Evolutionary conservation across 2,888 invertebrate genomes (phyloP), one percentile per base, ranked within the genome.

Genomic region (Thymelicus acteon): DNA sequence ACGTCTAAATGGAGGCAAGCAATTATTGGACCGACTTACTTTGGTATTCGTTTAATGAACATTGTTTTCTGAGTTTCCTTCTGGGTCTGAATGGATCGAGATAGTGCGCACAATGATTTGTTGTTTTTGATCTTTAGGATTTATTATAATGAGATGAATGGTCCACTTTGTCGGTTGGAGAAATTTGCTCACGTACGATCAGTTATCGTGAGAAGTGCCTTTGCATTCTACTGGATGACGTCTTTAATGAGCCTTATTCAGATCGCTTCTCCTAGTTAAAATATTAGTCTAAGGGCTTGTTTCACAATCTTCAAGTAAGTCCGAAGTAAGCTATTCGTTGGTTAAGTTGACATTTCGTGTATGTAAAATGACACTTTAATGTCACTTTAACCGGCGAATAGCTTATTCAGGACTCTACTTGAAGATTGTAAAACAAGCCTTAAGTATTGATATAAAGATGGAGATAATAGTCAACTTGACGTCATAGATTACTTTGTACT

Each of bases 11-110:
- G 85, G 85, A 80, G 78, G 77, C 79, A 65, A 79, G 86, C 87
- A 87, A 88, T 85, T 85, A 87, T 86, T 85, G 83, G 79, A 80
- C 74, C 74, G 73, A 74, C 83, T 87, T 83, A 80, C 86, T 91
- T 87, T 86, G 92, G 92, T 90, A 92, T 92, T 87, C 90, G 79
- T 90, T 90, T 91, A 93, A 92, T 92, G 90, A 92, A 90, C 90
- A 91, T 92, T 93, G 92, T 92, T 89, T 87, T 86, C 87, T 81
- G 75, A 79, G 85, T 86, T 85, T 80, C 80, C 82, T 76, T 78
- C 78, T 71, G 71, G 69, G 73, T 76, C 75, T 87, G 88, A 89
- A 90, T 88, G 84, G 89, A 75, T 72, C 71, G 73, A 85, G 89
- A 88, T 88, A 86, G 85, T 83, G 78, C 86, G 71, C 66, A 71